These are phyloP conservation scores for Zosterops borbonicus DNA, from an alignment of 2,113 vertebrate genomes.

Conservation along the genomic window DNA sequence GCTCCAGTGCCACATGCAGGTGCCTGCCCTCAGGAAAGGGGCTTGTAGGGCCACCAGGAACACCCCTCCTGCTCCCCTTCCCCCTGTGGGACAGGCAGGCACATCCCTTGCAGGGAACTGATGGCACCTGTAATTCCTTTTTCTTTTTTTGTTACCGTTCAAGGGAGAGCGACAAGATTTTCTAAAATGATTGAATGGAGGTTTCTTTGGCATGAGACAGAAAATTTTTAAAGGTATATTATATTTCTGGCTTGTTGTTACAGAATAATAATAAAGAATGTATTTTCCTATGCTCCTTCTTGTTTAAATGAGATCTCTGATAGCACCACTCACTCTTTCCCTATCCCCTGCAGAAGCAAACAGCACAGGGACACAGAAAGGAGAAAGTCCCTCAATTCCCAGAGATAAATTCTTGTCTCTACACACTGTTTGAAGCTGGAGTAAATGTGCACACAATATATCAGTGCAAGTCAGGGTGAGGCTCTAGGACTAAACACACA, in stretches of 20 bases:
- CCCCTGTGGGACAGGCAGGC: slow-evolving; percentile 17
- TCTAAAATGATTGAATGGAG: slow-evolving; percentile 65
- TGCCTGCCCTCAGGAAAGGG: neutral
- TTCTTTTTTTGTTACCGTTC: slow-evolving; percentile 53
- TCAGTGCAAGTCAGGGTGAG: neutral
- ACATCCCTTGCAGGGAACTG: slow-evolving; percentile 1
- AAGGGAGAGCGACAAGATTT: slow-evolving; percentile 55
- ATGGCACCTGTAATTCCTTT: slow-evolving; percentile 36
- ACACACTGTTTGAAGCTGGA: neutral
- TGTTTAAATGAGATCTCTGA: slow-evolving; percentile 47
- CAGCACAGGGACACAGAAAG: neutral
- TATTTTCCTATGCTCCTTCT: slow-evolving; percentile 79
- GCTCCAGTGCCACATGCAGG: neutral
- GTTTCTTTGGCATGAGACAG: slow-evolving; percentile 72
- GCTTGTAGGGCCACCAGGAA: neutral
- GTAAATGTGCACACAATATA: rapidly evolving
- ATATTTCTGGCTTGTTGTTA: slow-evolving; percentile 86
- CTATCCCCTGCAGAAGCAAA: neutral
- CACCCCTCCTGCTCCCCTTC: neutral
- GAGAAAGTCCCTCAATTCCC: neutral
- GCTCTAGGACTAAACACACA: neutral
- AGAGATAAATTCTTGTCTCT: neutral
- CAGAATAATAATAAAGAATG: slow-evolving; percentile 85
- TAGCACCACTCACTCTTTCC: too few relatives aligned
- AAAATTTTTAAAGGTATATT: slow-evolving; percentile 82